Conservation (phyloP, 2,113 vertebrate genomes). For the Nymphicus hollandicus region DNA sequence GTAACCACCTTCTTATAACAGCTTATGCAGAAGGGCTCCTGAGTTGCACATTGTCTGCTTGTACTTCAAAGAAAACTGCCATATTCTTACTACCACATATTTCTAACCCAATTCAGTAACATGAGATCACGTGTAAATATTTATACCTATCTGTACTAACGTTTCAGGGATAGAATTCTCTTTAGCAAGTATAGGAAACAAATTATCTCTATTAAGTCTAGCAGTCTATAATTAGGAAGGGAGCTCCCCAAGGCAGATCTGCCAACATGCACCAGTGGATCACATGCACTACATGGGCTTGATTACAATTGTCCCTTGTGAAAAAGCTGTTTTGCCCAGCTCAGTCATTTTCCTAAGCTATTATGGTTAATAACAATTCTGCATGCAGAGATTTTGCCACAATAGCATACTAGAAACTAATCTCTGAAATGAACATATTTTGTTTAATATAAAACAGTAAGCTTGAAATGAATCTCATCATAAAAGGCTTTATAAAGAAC, state of each 20-base stretch:
- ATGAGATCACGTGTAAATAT: neutral
- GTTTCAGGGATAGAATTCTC: neutral
- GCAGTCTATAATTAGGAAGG: neutral
- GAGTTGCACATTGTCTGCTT: neutral
- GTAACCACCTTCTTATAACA: neutral
- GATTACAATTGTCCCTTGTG: neutral
- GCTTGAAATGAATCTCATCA: neutral
- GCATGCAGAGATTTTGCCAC: neutral
- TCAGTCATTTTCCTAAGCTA: neutral
- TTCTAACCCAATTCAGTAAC: neutral
- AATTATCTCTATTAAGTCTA: neutral
- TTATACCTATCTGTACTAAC: neutral
- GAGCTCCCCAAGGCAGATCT: neutral
- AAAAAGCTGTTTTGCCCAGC: neutral
- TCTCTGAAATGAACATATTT: neutral
- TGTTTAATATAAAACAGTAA: neutral
- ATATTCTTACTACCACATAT: neutral
- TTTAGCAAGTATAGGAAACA: neutral
- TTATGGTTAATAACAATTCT: neutral
- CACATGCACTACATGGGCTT: neutral
- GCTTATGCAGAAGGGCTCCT: neutral
- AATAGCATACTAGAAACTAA: neutral
- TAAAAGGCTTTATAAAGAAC: neutral
- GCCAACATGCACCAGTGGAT: fast-evolving
- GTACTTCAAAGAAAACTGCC: neutral